Percentiles rank a stretch among this genome's conserved stretches.
Evolutionary conservation across 2,797 vertebrate genomes (phyloP).

Genomic region (Petrocephalus schoutedeni): DNA sequence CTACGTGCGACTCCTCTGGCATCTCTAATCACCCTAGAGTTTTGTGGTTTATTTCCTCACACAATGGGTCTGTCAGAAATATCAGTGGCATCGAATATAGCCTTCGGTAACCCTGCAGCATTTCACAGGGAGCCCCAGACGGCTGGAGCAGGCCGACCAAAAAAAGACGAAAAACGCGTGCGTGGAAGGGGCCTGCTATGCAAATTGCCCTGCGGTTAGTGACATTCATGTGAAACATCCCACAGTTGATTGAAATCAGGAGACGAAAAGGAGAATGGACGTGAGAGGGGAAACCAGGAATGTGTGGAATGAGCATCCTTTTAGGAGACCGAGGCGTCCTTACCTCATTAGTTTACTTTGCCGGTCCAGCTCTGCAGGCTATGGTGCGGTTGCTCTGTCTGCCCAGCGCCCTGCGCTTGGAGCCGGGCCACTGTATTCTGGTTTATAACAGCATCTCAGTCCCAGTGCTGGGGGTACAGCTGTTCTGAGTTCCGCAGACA

Average conservation of each 20-base stretch:
- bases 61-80: slow-evolving; percentile 11
- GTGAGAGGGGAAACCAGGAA: slow-evolving; percentile 24
- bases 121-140: background rate
- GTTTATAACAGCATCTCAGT: slow-evolving; percentile 2
- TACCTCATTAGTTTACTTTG: slow-evolving; percentile 14
- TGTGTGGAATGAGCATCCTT: slow-evolving; percentile 7
- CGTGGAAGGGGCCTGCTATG: slow-evolving; percentile 18
- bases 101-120: slow-evolving; percentile 4
- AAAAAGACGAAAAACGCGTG: background rate
- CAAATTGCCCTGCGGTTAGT: slow-evolving; percentile 35
- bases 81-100: background rate
- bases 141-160: background rate
- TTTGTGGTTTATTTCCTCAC: slow-evolving; percentile 11
- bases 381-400: slow-evolving; percentile 1
- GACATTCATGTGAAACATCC: slow-evolving; percentile 32
- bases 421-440: background rate
- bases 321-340: background rate
- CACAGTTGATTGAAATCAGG: slow-evolving; percentile 33
- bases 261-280: slow-evolving; percentile 23
- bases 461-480: background rate
- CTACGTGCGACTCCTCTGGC: background rate
- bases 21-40: slow-evolving; percentile 1
- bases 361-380: background rate
- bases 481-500: background rate
- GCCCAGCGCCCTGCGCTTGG: background rate